Evolutionary conservation across 2,113 vertebrate species (phyloP), one percentile per base, ranked within the genome.

Genomic region (Trachemys scripta): DNA sequence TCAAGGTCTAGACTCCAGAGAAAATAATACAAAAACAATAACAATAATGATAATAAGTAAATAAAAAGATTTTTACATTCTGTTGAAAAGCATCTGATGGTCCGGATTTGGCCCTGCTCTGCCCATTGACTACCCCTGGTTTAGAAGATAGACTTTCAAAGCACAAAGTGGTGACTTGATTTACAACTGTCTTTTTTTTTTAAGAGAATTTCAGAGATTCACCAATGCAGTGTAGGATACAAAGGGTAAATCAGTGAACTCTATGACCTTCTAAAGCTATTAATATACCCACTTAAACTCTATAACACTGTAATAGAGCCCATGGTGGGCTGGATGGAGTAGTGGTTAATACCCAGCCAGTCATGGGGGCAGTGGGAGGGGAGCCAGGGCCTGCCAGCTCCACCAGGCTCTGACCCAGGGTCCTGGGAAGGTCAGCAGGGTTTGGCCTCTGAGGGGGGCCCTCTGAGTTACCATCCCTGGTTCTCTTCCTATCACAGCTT

Each of bases 281-380:
- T 95, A 95, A 95, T 95, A 94, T 80, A 90, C 42, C 79, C 93
- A 95, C 90, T 97, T 95, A 97, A 94, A 95, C 38, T 95, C 84
- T 92, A 59, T 69, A 8, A n/a, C 65, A 8, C 31, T 65, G 8
- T 35, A n/a, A 9, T 65, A 65, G 31, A 29, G 59, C 14, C 27
- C 29, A 62, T 14, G 12, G 31, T 65, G 31, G 16, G 62, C 16
- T 31, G 59, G 59, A 62, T 62, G 59, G 27, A 14, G 27, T 62
- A 62, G 6, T 62, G 29, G 59, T 62, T 62, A 62, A 62, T 14
- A 62, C 10, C 27, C 59, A 65, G 5, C 31, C 31, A 65, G 16
- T 19, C 13, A 35, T 19, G 62, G 31, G 14, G 62, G 31, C 16
- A 8, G 31, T n/a, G 14, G 31, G 14, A 35, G 31, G 31, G 31